Percentiles rank a stretch among this genome's conserved stretches.
Evolutionary conservation across 2,797 vertebrate species (phyloP).

Genomic region (Anomalospiza imberbis): DNA sequence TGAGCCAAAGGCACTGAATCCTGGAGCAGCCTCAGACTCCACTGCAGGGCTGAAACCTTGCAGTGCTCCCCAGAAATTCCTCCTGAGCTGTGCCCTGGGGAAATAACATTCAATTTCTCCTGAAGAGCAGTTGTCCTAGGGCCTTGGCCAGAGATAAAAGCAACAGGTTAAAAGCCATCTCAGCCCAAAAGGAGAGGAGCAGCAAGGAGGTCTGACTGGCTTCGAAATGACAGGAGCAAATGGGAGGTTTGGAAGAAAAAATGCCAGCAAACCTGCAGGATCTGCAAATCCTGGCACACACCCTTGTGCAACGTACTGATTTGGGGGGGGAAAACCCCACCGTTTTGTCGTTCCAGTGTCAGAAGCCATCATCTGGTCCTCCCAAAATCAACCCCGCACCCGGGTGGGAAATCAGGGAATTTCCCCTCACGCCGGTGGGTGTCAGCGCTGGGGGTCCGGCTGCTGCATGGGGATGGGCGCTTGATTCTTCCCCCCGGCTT

Average conservation of each 20-base stretch:
- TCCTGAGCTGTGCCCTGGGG: background rate
- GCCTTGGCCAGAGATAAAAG: background rate
- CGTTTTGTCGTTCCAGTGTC: background rate
- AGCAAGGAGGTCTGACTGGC: background rate
- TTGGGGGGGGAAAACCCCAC: accelerated
- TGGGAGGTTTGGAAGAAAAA: background rate
- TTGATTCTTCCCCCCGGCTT: background rate
- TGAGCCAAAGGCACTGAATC: background rate
- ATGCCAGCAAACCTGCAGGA: background rate
- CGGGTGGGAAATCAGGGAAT: background rate
- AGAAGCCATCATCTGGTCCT: background rate
- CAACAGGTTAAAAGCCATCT: conserved; percentile 41
- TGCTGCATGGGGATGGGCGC: accelerated
- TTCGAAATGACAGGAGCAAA: background rate
- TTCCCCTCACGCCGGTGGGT: accelerated
- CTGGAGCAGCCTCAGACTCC: background rate
- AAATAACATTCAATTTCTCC: background rate
- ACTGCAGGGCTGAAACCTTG: background rate
- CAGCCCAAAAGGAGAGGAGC: background rate
- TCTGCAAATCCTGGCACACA: background rate
- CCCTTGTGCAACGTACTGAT: accelerated
- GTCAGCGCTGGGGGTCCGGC: background rate
- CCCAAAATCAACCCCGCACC: background rate
- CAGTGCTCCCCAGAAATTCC: background rate
- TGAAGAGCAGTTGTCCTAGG: background rate